Percentiles rank a stretch among this genome's conserved stretches.
Evolutionary conservation across 1,140 invertebrate genomes (phyloP).

Genomic region (Saccostrea glomerata): DNA sequence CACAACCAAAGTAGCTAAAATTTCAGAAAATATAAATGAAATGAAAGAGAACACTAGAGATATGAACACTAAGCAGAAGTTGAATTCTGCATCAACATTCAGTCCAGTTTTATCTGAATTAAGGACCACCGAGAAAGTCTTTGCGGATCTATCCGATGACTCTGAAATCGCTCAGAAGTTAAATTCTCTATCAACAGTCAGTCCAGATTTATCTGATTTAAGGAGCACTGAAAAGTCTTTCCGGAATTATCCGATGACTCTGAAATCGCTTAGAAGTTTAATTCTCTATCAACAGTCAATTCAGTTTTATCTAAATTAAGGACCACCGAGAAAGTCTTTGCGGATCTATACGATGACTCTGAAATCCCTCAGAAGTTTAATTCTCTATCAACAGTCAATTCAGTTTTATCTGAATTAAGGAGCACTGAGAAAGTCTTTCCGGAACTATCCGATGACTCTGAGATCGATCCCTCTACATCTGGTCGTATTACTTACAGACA

Average conservation of each 20-base stretch:
- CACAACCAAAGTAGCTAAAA: background rate
- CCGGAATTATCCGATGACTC: too few species aligned
- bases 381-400: background rate
- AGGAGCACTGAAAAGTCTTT: background rate
- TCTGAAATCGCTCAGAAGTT: too few species aligned
- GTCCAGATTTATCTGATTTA: background rate
- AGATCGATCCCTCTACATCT: background rate
- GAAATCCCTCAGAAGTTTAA: too few species aligned
- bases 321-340: background rate
- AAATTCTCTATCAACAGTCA: background rate
- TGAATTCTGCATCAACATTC: background rate
- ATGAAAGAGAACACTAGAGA: background rate
- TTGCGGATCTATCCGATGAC: background rate
- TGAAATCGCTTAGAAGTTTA: too few species aligned
- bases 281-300: background rate
- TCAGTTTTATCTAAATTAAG: background rate
- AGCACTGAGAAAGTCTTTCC: background rate
- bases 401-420: background rate
- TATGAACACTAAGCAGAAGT: background rate
- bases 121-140: background rate
- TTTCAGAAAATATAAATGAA: background rate
- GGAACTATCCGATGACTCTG: background rate
- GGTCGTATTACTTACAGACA: background rate
- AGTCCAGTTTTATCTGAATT: background rate
- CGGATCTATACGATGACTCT: background rate